Percentiles rank a stretch among this genome's conserved stretches.
phyloP scores from a whole-genome alignment of 2,113 vertebrate genomes.

The Leptodactylus fuscus region DNA sequence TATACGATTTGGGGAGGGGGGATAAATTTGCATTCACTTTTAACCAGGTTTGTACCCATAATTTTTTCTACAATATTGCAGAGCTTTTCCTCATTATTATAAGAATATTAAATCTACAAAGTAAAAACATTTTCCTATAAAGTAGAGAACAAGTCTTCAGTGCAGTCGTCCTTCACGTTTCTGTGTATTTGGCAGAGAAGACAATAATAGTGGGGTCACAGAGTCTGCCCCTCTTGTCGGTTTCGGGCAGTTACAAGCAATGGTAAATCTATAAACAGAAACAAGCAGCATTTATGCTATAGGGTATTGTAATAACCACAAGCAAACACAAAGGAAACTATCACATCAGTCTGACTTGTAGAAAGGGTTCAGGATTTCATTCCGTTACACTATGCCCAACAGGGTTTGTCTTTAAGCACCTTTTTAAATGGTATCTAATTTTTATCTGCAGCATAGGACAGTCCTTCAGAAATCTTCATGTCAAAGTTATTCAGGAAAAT shows the following conservation, averaged over 20 bases:
- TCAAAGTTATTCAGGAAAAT: conserved; percentile 68
- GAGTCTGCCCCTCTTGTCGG: fast-evolving
- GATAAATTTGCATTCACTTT: background rate
- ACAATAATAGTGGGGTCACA: conserved; percentile 35
- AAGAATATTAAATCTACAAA: no score
- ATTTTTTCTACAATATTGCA: background rate
- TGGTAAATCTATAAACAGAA: conserved; percentile 60
- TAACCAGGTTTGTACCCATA: no score
- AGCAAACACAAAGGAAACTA: conserved; percentile 60
- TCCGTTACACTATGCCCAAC: conserved; percentile 63
- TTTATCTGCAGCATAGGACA: conserved; percentile 61
- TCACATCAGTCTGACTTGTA: conserved; percentile 63
- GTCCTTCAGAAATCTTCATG: conserved; percentile 66
- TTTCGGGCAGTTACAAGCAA: conserved; percentile 41
- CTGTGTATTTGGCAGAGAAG: background rate
- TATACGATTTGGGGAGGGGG: background rate
- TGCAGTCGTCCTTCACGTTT: conserved; percentile 11
- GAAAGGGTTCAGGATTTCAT: conserved; percentile 63
- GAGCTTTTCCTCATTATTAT: background rate
- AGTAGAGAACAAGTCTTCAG: background rate
- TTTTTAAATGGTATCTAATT: conserved; percentile 67
- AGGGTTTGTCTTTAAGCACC: conserved; percentile 65
- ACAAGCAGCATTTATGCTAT: conserved; percentile 5
- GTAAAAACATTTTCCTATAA: background rate
- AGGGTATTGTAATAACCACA: conserved; percentile 61